These are phyloP conservation scores for Phasianus colchicus DNA, from an alignment of 2,113 vertebrate genomes.

Conservation along the genomic window DNA sequence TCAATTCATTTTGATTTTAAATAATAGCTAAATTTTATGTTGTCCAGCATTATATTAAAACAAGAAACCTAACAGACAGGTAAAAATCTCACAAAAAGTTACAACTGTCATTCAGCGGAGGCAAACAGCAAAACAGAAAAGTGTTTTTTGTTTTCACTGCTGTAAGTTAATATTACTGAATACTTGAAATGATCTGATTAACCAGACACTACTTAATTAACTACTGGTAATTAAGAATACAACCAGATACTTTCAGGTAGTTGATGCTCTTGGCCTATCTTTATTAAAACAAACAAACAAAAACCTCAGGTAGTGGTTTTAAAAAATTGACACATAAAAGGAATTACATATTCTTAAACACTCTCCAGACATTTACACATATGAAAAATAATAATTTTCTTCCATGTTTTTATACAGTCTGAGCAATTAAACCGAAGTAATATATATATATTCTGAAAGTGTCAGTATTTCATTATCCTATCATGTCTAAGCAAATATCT, in stretches of 20 bases:
- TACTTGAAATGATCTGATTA: background rate
- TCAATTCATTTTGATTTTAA: background rate
- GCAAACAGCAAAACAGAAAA: background rate
- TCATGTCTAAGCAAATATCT: background rate
- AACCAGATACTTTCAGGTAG: background rate
- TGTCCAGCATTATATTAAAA: background rate
- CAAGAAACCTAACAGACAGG: background rate
- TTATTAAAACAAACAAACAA: background rate
- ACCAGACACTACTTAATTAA: background rate
- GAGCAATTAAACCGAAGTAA: background rate
- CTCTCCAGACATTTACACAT: background rate
- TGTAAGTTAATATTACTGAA: background rate
- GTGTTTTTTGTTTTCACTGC: background rate
- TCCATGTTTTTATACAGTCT: background rate
- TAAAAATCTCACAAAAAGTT: background rate
- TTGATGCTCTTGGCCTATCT: background rate
- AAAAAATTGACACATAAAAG: background rate
- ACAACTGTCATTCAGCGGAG: background rate
- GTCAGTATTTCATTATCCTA: background rate
- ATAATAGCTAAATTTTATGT: background rate
- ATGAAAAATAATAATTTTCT: background rate
- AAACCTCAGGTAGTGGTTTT: background rate
- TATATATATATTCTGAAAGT: background rate
- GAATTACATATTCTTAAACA: background rate
- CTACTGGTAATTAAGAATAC: background rate